Conservation (phyloP, 2,113 vertebrate genomes). For the Scalopus aquaticus region DNA sequence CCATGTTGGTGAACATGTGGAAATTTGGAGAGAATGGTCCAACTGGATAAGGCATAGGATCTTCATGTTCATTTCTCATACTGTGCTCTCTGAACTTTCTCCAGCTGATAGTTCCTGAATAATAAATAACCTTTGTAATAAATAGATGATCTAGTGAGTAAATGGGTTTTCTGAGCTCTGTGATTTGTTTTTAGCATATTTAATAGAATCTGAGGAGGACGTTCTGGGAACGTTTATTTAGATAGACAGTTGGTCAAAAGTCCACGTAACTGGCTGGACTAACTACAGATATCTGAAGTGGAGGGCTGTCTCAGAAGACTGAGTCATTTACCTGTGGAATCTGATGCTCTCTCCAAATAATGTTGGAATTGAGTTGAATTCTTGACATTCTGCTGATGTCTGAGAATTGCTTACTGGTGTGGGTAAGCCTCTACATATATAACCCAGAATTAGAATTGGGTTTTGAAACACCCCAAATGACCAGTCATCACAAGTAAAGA, state of each 20-base stretch:
- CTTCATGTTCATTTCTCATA: no score
- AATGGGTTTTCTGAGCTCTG: not conserved
- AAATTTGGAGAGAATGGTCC: no score
- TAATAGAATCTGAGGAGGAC: not conserved
- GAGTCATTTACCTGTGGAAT: not conserved
- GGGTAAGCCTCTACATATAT: not conserved
- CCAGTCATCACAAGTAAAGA: not conserved
- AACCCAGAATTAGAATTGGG: no score
- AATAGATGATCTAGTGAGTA: not conserved
- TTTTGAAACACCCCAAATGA: no score
- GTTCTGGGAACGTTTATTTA: not conserved
- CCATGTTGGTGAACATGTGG: no score
- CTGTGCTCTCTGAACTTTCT: no score
- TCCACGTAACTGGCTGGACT: not conserved
- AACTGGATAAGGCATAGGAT: no score
- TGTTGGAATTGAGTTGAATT: not conserved
- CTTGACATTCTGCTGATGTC: not conserved
- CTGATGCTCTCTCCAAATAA: not conserved
- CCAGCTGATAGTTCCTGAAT: no score
- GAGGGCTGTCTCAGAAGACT: not conserved
- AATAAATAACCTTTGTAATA: not conserved
- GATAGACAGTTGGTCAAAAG: not conserved
- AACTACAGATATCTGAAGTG: not conserved
- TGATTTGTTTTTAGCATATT: not conserved
- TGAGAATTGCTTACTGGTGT: not conserved